These are phyloP conservation scores for Drosophila bipectinata DNA, from an alignment of 1,140 invertebrate species.

Conservation along the genomic window DNA sequence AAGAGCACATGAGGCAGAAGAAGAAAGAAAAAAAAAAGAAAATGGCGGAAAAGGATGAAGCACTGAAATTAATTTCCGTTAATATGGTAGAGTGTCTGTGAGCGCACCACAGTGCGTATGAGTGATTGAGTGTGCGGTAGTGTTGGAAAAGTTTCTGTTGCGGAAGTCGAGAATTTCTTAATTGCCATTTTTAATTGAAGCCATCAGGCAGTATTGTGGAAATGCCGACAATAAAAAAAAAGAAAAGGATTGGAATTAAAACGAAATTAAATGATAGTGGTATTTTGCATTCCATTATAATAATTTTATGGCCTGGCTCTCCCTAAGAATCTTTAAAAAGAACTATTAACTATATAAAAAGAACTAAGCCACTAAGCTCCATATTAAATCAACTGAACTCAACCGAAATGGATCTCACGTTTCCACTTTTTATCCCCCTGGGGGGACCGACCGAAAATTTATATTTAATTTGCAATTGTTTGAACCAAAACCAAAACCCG, in stretches of 20 bases:
- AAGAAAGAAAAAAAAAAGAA: conserved; percentile 6
- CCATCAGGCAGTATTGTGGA: conserved; percentile 21
- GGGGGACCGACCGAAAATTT: conserved; percentile 28
- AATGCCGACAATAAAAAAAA: conserved; percentile 2
- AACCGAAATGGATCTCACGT: conserved; percentile 25
- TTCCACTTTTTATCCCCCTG: background rate
- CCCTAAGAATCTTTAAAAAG: too few species aligned
- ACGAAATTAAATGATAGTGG: background rate
- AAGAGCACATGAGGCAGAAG: conserved; percentile 32
- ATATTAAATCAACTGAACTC: conserved; percentile 38
- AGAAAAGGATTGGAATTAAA: background rate
- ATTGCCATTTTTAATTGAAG: conserved; percentile 65
- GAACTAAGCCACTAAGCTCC: conserved; percentile 5
- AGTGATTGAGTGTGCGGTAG: conserved; percentile 13
- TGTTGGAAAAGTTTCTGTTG: conserved; percentile 27
- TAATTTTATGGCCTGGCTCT: background rate
- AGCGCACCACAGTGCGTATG: conserved; percentile 24
- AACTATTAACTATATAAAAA: too few species aligned
- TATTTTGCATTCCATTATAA: background rate
- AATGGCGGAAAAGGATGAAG: conserved; percentile 34
- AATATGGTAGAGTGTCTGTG: conserved; percentile 43
- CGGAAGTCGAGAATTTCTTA: conserved; percentile 61
- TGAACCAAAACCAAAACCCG: conserved; percentile 4
- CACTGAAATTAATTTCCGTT: conserved; percentile 72
- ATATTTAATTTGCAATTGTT: conserved; percentile 60